Conservation (phyloP, 2,888 invertebrate species). For the Oconnorella tubifera region DNA sequence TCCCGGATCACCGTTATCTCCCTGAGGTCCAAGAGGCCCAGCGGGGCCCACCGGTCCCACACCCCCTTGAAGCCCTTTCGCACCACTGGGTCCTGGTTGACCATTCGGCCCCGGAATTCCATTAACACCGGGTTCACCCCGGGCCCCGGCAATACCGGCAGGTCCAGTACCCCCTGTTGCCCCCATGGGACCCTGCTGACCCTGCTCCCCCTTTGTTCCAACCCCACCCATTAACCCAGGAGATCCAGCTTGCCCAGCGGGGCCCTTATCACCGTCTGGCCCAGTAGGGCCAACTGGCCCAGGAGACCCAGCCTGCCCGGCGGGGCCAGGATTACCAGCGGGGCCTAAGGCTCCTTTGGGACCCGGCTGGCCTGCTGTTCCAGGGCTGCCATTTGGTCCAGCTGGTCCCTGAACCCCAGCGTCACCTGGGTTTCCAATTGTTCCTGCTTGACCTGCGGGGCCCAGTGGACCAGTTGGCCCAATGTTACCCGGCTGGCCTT, state of each 20-base stretch:
- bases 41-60: neutral
- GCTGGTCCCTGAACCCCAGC: conserved; percentile 16
- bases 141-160: too few relatives aligned
- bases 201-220: conserved; percentile 54
- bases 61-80: neutral
- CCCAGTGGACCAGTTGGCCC: conserved; percentile 25
- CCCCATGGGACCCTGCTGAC: conserved; percentile 52
- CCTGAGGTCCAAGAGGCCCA: neutral
- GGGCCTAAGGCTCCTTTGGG: conserved; percentile 8
- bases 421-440: conserved; percentile 60
- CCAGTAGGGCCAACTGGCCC: conserved; percentile 19
- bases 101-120: neutral
- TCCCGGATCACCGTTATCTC: conserved; percentile 3
- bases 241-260: conserved; percentile 15
- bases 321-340: conserved; percentile 16
- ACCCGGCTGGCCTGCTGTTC: conserved; percentile 23
- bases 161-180: too few relatives aligned
- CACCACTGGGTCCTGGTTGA: conserved; percentile 6
- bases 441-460: conserved; percentile 24
- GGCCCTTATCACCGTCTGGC: conserved; percentile 11
- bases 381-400: conserved; percentile 22
- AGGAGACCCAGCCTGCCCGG: conserved; percentile 14
- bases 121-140: neutral
- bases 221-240: conserved; percentile 17
- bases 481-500: conserved; percentile 16